Evolutionary conservation across 2,888 invertebrate genomes (phyloP).

Genomic region (Drosophila mercatorum): DNA sequence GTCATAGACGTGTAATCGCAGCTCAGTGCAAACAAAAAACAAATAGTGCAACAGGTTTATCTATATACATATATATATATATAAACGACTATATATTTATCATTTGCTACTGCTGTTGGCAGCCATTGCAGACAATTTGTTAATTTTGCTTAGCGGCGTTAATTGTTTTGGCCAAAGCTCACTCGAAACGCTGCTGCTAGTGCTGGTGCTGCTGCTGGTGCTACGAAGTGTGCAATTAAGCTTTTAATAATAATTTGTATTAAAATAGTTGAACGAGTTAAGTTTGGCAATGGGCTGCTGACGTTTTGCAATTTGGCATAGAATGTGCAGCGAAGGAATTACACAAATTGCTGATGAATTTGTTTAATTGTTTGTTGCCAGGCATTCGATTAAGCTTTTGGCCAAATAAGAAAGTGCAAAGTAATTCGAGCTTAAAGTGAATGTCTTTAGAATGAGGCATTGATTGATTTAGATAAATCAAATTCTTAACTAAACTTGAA

Average conservation of each 20-base stretch:
- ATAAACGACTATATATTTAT: slow-evolving; percentile 17
- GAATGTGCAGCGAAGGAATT: slow-evolving; percentile 55
- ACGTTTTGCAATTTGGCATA: slow-evolving; percentile 68
- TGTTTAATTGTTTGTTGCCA: slow-evolving; percentile 14
- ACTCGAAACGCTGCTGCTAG: slow-evolving; percentile 18
- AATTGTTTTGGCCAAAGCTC: slow-evolving; percentile 73
- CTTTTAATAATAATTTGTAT: slow-evolving; percentile 73
- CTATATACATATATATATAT: background rate
- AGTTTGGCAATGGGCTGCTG: slow-evolving; percentile 66
- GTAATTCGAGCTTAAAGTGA: background rate
- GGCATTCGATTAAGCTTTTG: slow-evolving; percentile 1
- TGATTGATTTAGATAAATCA: background rate
- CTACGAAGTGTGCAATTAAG: slow-evolving; percentile 60
- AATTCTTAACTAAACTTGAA: too few relatives aligned
- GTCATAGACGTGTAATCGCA: slow-evolving; percentile 32
- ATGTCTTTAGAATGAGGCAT: background rate
- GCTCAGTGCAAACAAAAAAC: slow-evolving; percentile 16
- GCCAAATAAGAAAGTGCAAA: slow-evolving; percentile 4
- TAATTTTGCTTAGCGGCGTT: slow-evolving; percentile 62
- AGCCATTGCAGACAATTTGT: slow-evolving; percentile 61
- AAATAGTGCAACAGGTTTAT: slow-evolving; percentile 70
- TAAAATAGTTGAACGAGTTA: slow-evolving; percentile 63
- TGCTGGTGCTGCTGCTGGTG: slow-evolving; percentile 17
- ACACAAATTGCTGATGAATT: slow-evolving; percentile 36
- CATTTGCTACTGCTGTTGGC: slow-evolving; percentile 25